A percentile compares a stretch with the other conserved stretches of the same genome.
Evolutionary conservation across 2,113 vertebrate species (phyloP).

Genomic region (Ochotona princeps): DNA sequence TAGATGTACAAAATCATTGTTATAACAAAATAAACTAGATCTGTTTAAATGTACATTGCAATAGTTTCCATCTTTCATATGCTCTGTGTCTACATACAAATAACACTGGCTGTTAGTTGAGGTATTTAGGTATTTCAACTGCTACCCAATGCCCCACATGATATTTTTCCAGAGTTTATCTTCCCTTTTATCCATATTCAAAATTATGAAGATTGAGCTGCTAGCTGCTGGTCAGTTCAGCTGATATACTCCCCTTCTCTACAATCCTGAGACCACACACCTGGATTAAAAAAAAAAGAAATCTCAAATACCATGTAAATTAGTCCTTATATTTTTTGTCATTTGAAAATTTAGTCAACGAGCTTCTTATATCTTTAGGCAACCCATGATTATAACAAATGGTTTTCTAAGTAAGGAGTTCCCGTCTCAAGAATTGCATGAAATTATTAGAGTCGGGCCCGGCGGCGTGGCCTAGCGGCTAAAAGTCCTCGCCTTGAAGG

Average conservation of each 20-base stretch:
- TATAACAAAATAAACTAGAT: neutral
- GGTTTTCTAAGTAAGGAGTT: neutral
- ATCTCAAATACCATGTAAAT: neutral
- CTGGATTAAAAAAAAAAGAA: no score
- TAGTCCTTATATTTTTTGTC: neutral
- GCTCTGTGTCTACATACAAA: neutral
- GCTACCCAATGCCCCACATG: neutral
- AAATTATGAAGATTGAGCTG: neutral
- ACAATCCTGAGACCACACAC: no score
- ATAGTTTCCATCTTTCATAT: neutral
- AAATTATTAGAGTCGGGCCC: no score
- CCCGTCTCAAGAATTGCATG: neutral
- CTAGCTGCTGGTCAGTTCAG: neutral
- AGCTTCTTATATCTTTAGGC: neutral
- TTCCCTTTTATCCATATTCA: neutral
- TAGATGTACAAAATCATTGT: neutral
- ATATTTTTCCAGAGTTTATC: conserved; percentile 26
- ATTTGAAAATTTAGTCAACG: conserved; percentile 13
- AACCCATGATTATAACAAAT: conserved; percentile 33
- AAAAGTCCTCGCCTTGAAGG: no score
- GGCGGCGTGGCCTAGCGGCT: no score
- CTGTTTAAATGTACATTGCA: neutral
- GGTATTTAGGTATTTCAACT: neutral
- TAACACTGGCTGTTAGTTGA: neutral
- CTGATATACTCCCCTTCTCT: neutral